Evolutionary conservation across 2,888 invertebrate genomes (phyloP).

Genomic region (Heliconius erato): DNA sequence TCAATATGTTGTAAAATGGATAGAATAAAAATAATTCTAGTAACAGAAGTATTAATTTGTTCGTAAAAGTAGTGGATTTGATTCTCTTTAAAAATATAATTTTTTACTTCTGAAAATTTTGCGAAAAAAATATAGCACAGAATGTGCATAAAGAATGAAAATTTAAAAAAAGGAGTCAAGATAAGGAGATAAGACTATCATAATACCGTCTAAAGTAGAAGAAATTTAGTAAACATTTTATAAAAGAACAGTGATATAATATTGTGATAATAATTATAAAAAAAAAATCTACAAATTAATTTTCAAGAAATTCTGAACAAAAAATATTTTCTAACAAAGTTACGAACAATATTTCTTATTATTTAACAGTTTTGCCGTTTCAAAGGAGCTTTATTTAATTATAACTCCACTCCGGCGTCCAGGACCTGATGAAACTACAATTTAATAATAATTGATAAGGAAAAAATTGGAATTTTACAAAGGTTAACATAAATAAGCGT

Average conservation of each 20-base stretch:
- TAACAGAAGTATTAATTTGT: not conserved
- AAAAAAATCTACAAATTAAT: not conserved
- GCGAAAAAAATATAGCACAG: not conserved
- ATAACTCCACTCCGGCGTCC: conserved; percentile 12
- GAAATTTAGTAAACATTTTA: not conserved
- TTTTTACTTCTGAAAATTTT: not conserved
- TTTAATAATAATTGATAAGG: conserved; percentile 20
- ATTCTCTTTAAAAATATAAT: not conserved
- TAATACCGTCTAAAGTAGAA: too few species aligned
- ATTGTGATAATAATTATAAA: not conserved
- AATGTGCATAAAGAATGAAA: not conserved
- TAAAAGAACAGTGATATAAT: not conserved
- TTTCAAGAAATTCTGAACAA: not conserved
- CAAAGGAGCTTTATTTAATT: conserved; percentile 19
- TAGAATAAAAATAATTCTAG: not conserved
- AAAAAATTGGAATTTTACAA: not conserved
- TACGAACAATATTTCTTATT: conserved; percentile 5
- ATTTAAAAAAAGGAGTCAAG: not conserved
- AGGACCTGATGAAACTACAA: conserved; percentile 16
- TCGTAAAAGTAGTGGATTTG: not conserved
- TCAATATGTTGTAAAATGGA: conserved; percentile 11
- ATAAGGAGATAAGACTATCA: too few species aligned
- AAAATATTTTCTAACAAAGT: conserved; percentile 6
- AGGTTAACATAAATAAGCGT: conserved; percentile 4
- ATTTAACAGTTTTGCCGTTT: conserved; percentile 22